These are phyloP conservation scores for Leucophenga varia DNA, from an alignment of 1,140 invertebrate genomes.

Conservation along the genomic window DNA sequence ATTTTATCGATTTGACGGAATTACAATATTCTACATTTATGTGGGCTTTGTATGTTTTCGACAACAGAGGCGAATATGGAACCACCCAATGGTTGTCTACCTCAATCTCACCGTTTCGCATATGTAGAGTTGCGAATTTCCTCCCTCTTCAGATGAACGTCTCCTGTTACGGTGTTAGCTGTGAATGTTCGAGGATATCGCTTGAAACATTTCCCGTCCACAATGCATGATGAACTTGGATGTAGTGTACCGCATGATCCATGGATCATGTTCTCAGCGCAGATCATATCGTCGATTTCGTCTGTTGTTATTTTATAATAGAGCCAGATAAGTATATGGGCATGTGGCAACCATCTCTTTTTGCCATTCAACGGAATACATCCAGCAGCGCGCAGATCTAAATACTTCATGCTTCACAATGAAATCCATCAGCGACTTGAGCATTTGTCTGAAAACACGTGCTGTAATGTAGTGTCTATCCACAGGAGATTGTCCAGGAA, in stretches of 20 bases:
- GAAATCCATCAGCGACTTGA: slow-evolving; percentile 56
- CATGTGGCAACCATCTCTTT: slow-evolving; percentile 41
- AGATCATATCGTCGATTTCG: slow-evolving; percentile 56
- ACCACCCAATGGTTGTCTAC: slow-evolving; percentile 43
- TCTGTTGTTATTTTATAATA: slow-evolving; percentile 50
- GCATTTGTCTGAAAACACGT: slow-evolving; percentile 59
- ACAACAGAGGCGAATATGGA: slow-evolving; percentile 31
- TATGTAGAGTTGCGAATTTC: slow-evolving; percentile 20
- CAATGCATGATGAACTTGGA: slow-evolving; percentile 37
- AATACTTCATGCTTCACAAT: slow-evolving; percentile 50
- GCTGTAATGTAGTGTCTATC: slow-evolving; percentile 45
- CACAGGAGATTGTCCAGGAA: slow-evolving; percentile 32
- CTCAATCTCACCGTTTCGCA: slow-evolving; percentile 10
- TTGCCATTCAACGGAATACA: slow-evolving; percentile 60
- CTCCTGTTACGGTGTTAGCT: slow-evolving; percentile 28
- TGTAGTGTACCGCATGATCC: slow-evolving; percentile 57
- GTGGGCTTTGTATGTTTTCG: slow-evolving; percentile 26
- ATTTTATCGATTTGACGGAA: no score
- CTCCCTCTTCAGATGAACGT: slow-evolving; percentile 39
- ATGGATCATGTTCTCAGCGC: slow-evolving; percentile 59
- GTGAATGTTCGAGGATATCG: slow-evolving; percentile 22
- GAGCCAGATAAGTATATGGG: slow-evolving; percentile 1
- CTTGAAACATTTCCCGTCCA: slow-evolving; percentile 39
- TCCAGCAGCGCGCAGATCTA: slow-evolving; percentile 45
- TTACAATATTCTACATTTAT: no score